Evolutionary conservation across 2,888 invertebrate genomes (phyloP), one percentile per base, ranked within the genome.

Genomic region (Thymelicus sylvestris): DNA sequence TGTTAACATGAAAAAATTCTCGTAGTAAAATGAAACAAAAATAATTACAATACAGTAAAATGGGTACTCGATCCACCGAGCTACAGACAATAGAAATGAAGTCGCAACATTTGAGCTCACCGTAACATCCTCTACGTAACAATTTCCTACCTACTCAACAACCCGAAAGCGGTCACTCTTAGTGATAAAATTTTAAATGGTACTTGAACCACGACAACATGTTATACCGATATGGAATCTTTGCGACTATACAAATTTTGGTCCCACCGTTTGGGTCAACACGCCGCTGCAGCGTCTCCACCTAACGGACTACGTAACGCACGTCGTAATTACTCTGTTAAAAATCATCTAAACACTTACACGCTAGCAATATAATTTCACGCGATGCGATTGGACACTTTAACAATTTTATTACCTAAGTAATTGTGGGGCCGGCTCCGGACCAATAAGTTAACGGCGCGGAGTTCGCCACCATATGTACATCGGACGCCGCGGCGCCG

Each of bases 91-190:
- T 1, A 73, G 72, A 78, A 81, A 83, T 81, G 82, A 86, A 84
- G 85, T 87, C 86, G 85, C 86, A 86, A 82, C 79, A 85, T 87
- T 89, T 88, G 90, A 90, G 89, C 90, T 88, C 86, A 83, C 80
- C 79, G 80, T 80, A 80, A 79, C 78, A 79, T 78, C 75, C 79
- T 76, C 78, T 81, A 81, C 73, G 81, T 83, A 90, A 88, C 84
- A 88, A 89, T 88, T 83, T 83, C 80, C 86, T 90, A 91, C 81
- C 88, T 90, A 90, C 73, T 82, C 85, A 90, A 89, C 90, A 87
- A 87, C 81, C 83, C 86, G 82, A 83, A 81, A 86, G 86, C 87
- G 86, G 84, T 84, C 89, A 88, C 88, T 88, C 86, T 81, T 81
- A 87, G 89, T 88, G 87, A 90, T 91, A 88, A 89, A 90, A 84